Conservation (phyloP, 2,888 invertebrate species). For the Dendrolimus pini region DNA sequence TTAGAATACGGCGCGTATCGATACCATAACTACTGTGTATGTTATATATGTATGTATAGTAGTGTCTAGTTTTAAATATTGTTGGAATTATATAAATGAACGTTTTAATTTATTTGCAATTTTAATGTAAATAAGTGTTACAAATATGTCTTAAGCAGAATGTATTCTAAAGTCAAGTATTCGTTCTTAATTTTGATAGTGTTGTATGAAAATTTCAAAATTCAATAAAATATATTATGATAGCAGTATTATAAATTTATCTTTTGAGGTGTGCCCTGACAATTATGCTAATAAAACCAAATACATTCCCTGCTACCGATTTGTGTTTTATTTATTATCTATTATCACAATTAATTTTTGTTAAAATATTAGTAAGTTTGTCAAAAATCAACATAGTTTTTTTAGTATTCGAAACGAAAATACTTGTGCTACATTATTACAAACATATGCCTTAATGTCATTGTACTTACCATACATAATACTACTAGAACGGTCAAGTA, state of each 20-base stretch:
- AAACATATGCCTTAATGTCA: too few relatives aligned
- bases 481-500: too few relatives aligned
- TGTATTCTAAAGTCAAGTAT: neutral
- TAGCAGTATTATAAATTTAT: neutral
- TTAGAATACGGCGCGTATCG: too few relatives aligned
- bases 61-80: slow-evolving; percentile 33
- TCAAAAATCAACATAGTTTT: too few relatives aligned
- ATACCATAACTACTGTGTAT: neutral
- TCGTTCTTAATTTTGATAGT: neutral
- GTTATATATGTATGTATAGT: slow-evolving; percentile 23
- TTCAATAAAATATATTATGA: neutral
- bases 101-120: slow-evolving; percentile 31
- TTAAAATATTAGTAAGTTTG: too few relatives aligned
- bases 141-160: neutral
- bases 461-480: too few relatives aligned
- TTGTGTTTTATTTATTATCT: neutral
- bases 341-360: too few relatives aligned
- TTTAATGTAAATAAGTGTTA: slow-evolving; percentile 1
- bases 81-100: slow-evolving; percentile 20
- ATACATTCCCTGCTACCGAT: neutral
- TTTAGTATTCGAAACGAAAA: too few relatives aligned
- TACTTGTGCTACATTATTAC: too few relatives aligned
- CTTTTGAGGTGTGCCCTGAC: neutral
- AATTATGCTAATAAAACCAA: neutral
- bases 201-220: neutral